These are phyloP conservation scores for Neoscelio sp. DNA, from an alignment of 2,888 invertebrate species.

Conservation along the genomic window DNA sequence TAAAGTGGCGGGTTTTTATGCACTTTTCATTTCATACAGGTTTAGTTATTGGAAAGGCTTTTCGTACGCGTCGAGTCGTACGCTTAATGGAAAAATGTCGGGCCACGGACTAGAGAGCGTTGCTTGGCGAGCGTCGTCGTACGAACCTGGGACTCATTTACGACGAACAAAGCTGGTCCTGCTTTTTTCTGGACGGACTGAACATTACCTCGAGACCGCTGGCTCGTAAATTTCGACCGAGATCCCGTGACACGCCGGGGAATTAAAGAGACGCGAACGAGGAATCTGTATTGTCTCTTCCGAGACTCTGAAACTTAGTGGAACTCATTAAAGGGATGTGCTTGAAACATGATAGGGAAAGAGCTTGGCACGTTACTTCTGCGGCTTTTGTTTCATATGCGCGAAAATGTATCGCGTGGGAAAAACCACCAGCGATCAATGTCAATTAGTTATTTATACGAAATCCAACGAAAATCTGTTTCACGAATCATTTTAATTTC, in stretches of 20 bases:
- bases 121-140: slow-evolving; percentile 42
- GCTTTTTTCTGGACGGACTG: slow-evolving; percentile 55
- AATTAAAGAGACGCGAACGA: slow-evolving; percentile 66
- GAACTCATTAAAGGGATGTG: slow-evolving; percentile 58
- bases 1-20: slow-evolving; percentile 23
- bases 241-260: slow-evolving; percentile 60
- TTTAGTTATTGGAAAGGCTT: slow-evolving; percentile 48
- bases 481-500: too few species aligned
- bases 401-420: slow-evolving; percentile 34
- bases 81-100: slow-evolving; percentile 62
- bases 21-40: slow-evolving; percentile 44
- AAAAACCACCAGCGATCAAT: slow-evolving; percentile 28
- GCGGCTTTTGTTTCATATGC: slow-evolving; percentile 51
- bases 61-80: slow-evolving; percentile 39
- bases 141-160: slow-evolving; percentile 56
- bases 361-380: slow-evolving; percentile 54
- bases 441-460: slow-evolving; percentile 14
- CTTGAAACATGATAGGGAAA: slow-evolving; percentile 37
- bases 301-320: slow-evolving; percentile 52
- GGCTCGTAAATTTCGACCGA: slow-evolving; percentile 62
- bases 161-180: slow-evolving; percentile 64
- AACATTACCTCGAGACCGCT: slow-evolving; percentile 56
- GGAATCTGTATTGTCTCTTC: slow-evolving; percentile 63
- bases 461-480: not conserved
- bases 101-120: slow-evolving; percentile 27